phyloP scores from a whole-genome alignment of 2,113 vertebrate genomes.

The Alethe castanea region DNA sequence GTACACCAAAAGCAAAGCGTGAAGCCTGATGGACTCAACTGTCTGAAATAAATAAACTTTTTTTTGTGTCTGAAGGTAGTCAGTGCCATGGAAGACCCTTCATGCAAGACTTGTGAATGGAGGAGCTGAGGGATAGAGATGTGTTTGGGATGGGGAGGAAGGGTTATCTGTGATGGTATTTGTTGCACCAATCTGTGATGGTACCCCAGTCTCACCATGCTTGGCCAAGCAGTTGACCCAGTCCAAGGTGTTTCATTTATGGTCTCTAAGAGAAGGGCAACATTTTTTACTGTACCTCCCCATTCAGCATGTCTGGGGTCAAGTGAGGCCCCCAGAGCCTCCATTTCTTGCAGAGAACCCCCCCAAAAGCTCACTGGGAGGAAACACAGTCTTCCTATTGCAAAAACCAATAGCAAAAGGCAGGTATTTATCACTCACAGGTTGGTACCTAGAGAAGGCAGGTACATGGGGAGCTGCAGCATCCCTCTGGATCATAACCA shows the following conservation, averaged over 20 bases:
- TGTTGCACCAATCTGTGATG: background rate
- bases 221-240: background rate
- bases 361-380: background rate
- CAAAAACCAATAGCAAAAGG: background rate
- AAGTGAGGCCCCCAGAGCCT: background rate
- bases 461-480: background rate
- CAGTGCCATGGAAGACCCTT: background rate
- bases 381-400: background rate
- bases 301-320: background rate
- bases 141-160: background rate
- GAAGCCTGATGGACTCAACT: background rate
- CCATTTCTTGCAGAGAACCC: background rate
- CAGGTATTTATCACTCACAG: background rate
- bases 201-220: background rate
- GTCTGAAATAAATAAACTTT: background rate
- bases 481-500: background rate
- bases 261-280: background rate
- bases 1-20: background rate
- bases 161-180: background rate
- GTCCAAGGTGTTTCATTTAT: rapidly evolving
- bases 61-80: background rate
- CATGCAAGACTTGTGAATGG: background rate
- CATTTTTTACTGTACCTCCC: background rate
- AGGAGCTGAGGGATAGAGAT: background rate
- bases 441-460: background rate